Percentiles rank a stretch among this genome's conserved stretches.
Conservation (phyloP, 2,888 invertebrate species). For the Selenia dentaria region DNA sequence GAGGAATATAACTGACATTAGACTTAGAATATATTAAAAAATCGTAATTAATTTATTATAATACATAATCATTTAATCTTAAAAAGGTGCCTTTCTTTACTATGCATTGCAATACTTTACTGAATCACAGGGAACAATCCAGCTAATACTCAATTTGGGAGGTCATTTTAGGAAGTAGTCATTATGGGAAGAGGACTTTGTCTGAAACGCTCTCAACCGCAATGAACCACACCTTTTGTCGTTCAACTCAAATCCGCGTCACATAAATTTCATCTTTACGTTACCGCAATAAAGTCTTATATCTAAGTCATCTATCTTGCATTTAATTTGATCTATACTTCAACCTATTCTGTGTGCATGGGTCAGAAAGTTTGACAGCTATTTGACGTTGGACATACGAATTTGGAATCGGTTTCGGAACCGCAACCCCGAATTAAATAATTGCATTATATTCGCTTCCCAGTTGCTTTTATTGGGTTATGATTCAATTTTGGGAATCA, state of each 20-base stretch:
- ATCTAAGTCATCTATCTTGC: neutral
- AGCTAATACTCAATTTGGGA: too few species aligned
- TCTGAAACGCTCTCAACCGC: too few species aligned
- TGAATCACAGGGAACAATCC: too few species aligned
- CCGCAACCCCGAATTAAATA: conserved; percentile 6
- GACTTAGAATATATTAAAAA: too few species aligned
- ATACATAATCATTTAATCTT: too few species aligned
- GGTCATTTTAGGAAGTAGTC: too few species aligned
- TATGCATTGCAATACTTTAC: too few species aligned
- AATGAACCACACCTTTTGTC: neutral
- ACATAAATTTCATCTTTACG: neutral
- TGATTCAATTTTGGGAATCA: conserved; percentile 13
- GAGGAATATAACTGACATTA: too few species aligned
- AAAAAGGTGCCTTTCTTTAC: too few species aligned
- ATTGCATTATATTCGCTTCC: conserved; percentile 10
- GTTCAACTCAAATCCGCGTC: neutral
- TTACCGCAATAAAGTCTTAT: neutral
- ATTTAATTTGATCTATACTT: neutral
- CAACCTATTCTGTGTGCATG: neutral
- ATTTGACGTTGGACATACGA: conserved; percentile 14
- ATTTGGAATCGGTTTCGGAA: conserved; percentile 7
- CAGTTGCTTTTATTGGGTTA: conserved; percentile 7
- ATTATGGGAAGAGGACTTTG: too few species aligned
- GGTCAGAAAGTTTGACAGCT: conserved; percentile 17
- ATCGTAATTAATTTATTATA: too few species aligned